A percentile compares a stretch with the other conserved stretches of the same genome.
These are phyloP conservation scores for Rotaria sp. DNA, from an alignment of 2,888 invertebrate species.

Conservation along the genomic window DNA sequence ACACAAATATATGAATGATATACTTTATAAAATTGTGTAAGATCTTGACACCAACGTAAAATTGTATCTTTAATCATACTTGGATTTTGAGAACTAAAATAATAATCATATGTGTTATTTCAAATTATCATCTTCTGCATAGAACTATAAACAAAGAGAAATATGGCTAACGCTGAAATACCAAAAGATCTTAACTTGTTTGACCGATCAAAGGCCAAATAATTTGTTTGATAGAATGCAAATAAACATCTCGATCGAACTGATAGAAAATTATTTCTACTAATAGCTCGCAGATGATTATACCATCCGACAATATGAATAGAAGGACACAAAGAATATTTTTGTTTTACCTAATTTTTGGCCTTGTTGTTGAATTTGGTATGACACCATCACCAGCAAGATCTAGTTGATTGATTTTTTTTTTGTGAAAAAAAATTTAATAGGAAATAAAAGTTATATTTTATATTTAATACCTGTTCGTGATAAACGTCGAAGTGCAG, in stretches of 20 bases:
- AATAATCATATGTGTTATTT: too few relatives aligned
- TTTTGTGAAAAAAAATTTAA: background rate
- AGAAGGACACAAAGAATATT: too few relatives aligned
- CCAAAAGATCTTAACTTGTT: too few relatives aligned
- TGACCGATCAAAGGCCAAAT: too few relatives aligned
- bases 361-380: background rate
- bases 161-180: too few relatives aligned
- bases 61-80: background rate
- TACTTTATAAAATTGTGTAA: slow-evolving; percentile 25
- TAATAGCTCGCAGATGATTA: too few relatives aligned
- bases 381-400: background rate
- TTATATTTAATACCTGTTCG: background rate
- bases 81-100: background rate
- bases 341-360: background rate
- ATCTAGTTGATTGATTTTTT: background rate
- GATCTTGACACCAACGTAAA: slow-evolving; percentile 27
- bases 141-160: too few relatives aligned
- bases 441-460: background rate
- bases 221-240: too few relatives aligned
- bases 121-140: too few relatives aligned
- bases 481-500: background rate
- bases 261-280: too few relatives aligned
- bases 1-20: background rate
- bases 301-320: too few relatives aligned
- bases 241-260: too few relatives aligned